Evolutionary conservation across 2,797 vertebrate genomes (phyloP).

Genomic region (Schizopygopsis malacanthus): DNA sequence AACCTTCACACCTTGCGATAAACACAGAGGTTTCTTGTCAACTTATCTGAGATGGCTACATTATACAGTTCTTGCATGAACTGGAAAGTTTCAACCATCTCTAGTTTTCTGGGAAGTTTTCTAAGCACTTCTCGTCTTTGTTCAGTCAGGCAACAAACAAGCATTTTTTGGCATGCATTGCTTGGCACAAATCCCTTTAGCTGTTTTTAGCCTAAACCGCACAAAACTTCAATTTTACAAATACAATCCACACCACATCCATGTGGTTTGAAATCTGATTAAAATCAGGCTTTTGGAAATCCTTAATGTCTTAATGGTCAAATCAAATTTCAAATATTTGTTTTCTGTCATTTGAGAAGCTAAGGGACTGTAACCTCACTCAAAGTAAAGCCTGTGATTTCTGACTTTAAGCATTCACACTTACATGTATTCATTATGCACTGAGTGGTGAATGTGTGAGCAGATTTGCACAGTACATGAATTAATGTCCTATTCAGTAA

Average conservation of each 20-base stretch:
- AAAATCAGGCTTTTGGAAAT: not conserved
- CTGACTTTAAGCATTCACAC: not conserved
- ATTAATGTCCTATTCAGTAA: not conserved
- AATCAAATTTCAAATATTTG: not conserved
- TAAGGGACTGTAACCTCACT: not conserved
- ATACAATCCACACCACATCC: not conserved
- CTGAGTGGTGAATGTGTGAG: not conserved
- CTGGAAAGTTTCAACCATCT: not conserved
- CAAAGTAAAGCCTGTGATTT: not conserved
- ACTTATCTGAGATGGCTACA: not conserved
- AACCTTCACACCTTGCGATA: not conserved
- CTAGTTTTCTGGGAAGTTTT: not conserved
- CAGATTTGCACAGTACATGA: not conserved
- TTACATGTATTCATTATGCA: not conserved
- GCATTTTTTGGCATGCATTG: not conserved
- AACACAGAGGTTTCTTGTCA: not conserved
- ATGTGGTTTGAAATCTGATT: constrained; percentile 16
- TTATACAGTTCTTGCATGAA: not conserved
- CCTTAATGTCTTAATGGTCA: not conserved
- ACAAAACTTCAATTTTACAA: not conserved
- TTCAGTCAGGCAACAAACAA: not conserved
- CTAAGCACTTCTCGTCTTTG: not conserved
- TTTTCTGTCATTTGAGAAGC: not conserved
- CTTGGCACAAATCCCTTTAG: not conserved
- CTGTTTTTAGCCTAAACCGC: not conserved